Evolutionary conservation across 2,797 vertebrate genomes (phyloP).

Genomic region (Lagodon rhomboides): DNA sequence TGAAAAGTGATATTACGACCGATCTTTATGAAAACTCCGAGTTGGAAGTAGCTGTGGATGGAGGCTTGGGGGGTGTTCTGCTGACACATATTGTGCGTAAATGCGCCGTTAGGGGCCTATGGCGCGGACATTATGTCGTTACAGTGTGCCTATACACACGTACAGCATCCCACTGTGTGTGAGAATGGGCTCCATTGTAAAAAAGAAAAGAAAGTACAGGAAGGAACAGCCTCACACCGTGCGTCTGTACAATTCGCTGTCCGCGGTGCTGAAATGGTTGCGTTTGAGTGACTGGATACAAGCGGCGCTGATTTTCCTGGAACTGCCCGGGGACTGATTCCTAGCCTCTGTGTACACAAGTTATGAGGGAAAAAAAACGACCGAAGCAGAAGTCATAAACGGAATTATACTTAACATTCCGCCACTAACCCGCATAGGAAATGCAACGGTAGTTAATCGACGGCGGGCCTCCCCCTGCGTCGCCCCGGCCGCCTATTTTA

Average conservation of each 20-base stretch:
- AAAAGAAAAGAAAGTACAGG: too few species aligned
- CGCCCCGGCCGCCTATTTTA: conserved; percentile 33
- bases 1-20: neutral
- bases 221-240: neutral
- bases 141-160: neutral
- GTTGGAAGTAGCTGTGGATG: neutral
- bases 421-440: conserved; percentile 42
- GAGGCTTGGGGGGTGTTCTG: neutral
- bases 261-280: conserved; percentile 68
- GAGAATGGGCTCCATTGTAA: neutral
- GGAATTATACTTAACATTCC: conserved; percentile 32
- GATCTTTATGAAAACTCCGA: neutral
- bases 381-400: conserved; percentile 4
- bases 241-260: conserved; percentile 38
- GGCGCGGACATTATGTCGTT: neutral
- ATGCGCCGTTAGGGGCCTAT: neutral
- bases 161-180: neutral
- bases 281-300: neutral
- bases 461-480: conserved; percentile 32
- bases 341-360: neutral
- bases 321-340: conserved; percentile 9
- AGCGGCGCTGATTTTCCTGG: neutral
- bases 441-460: conserved; percentile 50
- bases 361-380: conserved; percentile 23
- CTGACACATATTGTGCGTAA: neutral